phyloP scores from a whole-genome alignment of 2,888 invertebrate genomes.

The Parnassius smintheus region DNA sequence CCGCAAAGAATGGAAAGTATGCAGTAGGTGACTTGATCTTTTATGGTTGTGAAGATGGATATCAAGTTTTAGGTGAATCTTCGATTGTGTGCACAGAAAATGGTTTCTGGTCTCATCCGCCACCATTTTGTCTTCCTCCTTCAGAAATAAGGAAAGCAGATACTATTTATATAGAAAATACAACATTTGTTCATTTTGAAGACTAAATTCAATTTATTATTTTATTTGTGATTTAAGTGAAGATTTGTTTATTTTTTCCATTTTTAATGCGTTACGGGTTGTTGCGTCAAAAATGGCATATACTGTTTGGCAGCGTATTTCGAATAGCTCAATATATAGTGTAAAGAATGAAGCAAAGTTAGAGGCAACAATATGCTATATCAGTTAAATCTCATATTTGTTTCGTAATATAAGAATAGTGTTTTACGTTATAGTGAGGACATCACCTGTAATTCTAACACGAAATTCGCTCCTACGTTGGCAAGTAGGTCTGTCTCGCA shows the following conservation, averaged over 20 bases:
- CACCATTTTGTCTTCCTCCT: constrained; percentile 86
- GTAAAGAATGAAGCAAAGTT: too few relatives aligned
- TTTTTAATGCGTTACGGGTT: too few relatives aligned
- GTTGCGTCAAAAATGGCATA: too few relatives aligned
- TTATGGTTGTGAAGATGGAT: constrained; percentile 79
- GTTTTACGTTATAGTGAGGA: background rate
- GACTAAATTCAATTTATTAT: constrained; percentile 31
- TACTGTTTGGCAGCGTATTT: too few relatives aligned
- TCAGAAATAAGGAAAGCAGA: constrained; percentile 58
- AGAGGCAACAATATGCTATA: background rate
- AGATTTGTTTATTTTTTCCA: too few relatives aligned
- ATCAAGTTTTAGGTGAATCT: constrained; percentile 84
- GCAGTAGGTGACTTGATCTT: constrained; percentile 91
- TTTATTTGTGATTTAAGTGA: too few relatives aligned
- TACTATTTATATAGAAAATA: constrained; percentile 67
- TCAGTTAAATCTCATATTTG: background rate
- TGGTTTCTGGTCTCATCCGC: constrained; percentile 93
- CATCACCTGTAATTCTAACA: background rate
- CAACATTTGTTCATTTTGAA: constrained; percentile 63
- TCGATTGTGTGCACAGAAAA: constrained; percentile 93
- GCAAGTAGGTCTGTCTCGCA: constrained; percentile 17
- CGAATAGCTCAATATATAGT: too few relatives aligned
- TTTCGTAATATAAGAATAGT: background rate
- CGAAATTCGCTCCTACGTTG: background rate
- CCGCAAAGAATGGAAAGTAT: constrained; percentile 79